A percentile compares a stretch with the other conserved stretches of the same genome.
phyloP scores from a whole-genome alignment of 2,888 invertebrate species.

The Crematogaster levior region DNA sequence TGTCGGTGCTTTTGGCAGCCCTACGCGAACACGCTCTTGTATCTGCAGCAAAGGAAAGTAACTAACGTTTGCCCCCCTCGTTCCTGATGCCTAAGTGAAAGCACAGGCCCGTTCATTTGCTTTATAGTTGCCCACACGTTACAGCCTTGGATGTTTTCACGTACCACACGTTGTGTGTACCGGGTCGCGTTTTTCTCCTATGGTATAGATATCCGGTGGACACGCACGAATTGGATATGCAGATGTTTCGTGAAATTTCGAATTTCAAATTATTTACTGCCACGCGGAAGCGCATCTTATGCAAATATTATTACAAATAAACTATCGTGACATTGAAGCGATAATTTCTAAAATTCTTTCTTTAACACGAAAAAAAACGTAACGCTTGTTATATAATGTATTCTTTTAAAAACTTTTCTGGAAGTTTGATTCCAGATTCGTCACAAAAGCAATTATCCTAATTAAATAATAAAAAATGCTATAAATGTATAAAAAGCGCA shows the following conservation, averaged over 20 bases:
- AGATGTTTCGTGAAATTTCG: background rate
- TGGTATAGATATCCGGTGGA: background rate
- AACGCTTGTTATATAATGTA: background rate
- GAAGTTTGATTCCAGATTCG: background rate
- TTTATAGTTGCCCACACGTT: conserved; percentile 54
- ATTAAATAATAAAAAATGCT: background rate
- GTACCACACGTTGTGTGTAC: background rate
- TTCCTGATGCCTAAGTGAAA: conserved; percentile 65
- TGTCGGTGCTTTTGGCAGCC: conserved; percentile 26
- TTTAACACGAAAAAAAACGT: background rate
- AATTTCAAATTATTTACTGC: conserved; percentile 11
- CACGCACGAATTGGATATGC: conserved; percentile 1
- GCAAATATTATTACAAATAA: conserved; percentile 12
- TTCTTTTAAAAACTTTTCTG: background rate
- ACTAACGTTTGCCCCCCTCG: conserved; percentile 42
- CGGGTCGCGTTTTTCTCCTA: conserved; percentile 5
- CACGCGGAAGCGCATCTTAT: too few species aligned
- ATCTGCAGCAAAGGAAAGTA: conserved; percentile 66
- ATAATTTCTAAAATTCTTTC: background rate
- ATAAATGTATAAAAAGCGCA: too few species aligned
- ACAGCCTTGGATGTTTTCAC: conserved; percentile 35
- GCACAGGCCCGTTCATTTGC: conserved; percentile 49
- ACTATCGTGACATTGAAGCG: background rate
- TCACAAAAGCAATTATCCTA: background rate
- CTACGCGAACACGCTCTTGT: conserved; percentile 27